Conservation (phyloP, 2,797 vertebrate species). For the Acanthurus lineatus region DNA sequence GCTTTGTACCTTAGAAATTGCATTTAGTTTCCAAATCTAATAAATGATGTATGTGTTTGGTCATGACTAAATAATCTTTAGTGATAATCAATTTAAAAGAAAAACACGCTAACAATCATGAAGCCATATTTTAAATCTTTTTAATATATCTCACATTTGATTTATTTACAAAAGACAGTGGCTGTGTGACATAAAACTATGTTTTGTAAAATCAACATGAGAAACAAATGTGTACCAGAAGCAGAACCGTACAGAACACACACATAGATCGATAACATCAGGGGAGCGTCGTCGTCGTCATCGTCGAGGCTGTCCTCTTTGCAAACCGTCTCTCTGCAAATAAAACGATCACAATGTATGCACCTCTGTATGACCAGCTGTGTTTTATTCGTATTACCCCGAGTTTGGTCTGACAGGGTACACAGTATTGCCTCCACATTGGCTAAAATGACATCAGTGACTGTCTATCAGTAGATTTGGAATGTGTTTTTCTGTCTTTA, state of each 20-base stretch:
- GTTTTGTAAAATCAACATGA: constrained; percentile 82
- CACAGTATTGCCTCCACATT: constrained; percentile 63
- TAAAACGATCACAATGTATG: constrained; percentile 56
- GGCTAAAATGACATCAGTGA: constrained; percentile 65
- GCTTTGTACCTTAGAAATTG: no score
- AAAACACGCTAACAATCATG: background rate
- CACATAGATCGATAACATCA: constrained; percentile 76
- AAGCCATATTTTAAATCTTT: constrained; percentile 77
- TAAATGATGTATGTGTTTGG: background rate
- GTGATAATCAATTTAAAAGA: background rate
- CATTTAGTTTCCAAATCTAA: background rate
- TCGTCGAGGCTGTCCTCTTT: constrained; percentile 44
- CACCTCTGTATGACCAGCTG: constrained; percentile 51
- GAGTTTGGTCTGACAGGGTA: constrained; percentile 56
- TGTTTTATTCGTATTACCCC: constrained; percentile 44
- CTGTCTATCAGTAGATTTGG: constrained; percentile 55
- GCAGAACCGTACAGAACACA: constrained; percentile 77
- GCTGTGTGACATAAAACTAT: constrained; percentile 84
- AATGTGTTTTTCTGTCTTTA: constrained; percentile 60
- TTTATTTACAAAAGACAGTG: constrained; percentile 89
- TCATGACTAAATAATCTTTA: background rate
- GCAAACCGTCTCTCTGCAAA: constrained; percentile 67
- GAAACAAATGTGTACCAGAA: constrained; percentile 81
- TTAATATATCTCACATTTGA: constrained; percentile 88
- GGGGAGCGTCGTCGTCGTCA: constrained; percentile 46